A percentile compares a stretch with the other conserved stretches of the same genome.
Conservation (phyloP, 1,140 invertebrate genomes). For the Drosophila tsacasi region DNA sequence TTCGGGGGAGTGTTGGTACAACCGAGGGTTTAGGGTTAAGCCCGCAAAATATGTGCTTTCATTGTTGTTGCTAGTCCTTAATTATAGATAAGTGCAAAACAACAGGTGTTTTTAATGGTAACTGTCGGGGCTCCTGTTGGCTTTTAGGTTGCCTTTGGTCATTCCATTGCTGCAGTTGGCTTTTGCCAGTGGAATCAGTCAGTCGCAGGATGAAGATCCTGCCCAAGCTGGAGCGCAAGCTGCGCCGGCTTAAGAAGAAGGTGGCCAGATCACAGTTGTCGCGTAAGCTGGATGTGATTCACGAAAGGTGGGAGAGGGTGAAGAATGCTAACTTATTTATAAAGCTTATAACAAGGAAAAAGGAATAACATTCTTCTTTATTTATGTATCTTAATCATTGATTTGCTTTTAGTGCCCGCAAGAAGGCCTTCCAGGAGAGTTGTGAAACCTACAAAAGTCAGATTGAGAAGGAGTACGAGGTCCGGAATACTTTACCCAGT, state of each 20-base stretch:
- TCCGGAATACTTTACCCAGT: slow-evolving; percentile 6
- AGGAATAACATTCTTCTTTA: neutral
- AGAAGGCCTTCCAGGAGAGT: slow-evolving; percentile 41
- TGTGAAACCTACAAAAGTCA: slow-evolving; percentile 52
- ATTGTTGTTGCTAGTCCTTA: slow-evolving; percentile 44
- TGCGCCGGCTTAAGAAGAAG: slow-evolving; percentile 53
- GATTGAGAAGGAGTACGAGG: slow-evolving; percentile 13
- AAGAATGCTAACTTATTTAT: neutral
- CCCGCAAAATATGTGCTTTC: slow-evolving; percentile 47
- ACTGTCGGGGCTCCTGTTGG: slow-evolving; percentile 1
- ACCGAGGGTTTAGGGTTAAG: slow-evolving; percentile 12
- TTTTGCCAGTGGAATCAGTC: slow-evolving; percentile 7
- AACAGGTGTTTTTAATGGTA: slow-evolving; percentile 73
- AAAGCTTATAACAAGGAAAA: neutral
- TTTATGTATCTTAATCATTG: neutral
- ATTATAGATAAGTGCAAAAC: slow-evolving; percentile 80
- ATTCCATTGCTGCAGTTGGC: slow-evolving; percentile 28
- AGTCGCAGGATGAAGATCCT: slow-evolving; percentile 55
- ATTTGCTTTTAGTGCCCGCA: slow-evolving; percentile 26
- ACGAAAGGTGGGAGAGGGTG: slow-evolving; percentile 40
- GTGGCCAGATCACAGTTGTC: slow-evolving; percentile 37
- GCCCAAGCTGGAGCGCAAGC: slow-evolving; percentile 50
- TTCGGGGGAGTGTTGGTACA: slow-evolving; percentile 8
- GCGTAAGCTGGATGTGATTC: slow-evolving; percentile 58
- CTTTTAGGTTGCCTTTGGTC: slow-evolving; percentile 1